Evolutionary conservation across 2,797 vertebrate genomes (phyloP), one percentile per base, ranked within the genome.

Genomic region (Alosa sapidissima): DNA sequence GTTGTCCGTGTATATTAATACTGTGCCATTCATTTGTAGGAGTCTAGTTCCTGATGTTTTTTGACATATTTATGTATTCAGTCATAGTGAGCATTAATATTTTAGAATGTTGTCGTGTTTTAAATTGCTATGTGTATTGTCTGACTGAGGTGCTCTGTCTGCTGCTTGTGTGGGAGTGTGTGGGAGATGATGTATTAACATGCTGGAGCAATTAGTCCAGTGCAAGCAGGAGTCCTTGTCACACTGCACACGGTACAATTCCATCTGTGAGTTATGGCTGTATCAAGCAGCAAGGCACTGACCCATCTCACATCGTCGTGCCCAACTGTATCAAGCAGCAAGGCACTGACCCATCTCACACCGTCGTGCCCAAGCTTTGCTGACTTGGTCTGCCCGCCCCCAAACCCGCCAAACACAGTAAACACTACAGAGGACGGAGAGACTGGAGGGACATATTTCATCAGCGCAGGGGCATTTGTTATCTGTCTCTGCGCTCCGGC

Each of bases 401-500:
- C 1, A 7, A 47, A 47, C 36, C 36, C 72, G 1, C 72, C 28
- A 5, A 45, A 21, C 16, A 21, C 72, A 6, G 6, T 41, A 75
- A 65, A 75, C 72, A 78, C 45, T 47, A 21, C 24, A 75, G 68
- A 41, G 68, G 33, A 75, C 8, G 36, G 41, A 47, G 28, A 4
- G 21, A 28, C 14, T 6, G 28, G 47, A 14, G 47, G 52, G 75
- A 16, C 10, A 47, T 21, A 49, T 83, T 6, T 28, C 16, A 51
- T 48, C 68, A 82, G 2, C 7, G 72, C 19, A 21, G 41, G 41
- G 13, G 36, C 4, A 78, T 78, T 78, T 36, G 55, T 68, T 81
- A 28, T 16, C 28, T 48, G 62, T 85, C 86, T 81, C 68, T 49
- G 33, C 88, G 60, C 81, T 21, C 85, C 86, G 89, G 81, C 81